Percentiles rank a stretch among this genome's conserved stretches.
phyloP scores from a whole-genome alignment of 1,140 invertebrate species.

The Paraescarpia echinospica region DNA sequence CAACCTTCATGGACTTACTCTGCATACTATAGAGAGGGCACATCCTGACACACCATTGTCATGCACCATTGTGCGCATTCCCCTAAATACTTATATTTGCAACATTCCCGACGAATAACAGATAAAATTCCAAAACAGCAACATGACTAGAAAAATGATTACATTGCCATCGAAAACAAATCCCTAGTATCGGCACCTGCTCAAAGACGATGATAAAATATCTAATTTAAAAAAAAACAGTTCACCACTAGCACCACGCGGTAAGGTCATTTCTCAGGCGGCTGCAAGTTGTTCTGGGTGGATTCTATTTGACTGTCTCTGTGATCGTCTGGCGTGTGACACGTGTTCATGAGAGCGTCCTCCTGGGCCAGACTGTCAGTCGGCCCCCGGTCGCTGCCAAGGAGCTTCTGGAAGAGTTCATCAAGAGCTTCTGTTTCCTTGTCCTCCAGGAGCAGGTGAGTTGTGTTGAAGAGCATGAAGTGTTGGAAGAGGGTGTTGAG shows the following conservation, averaged over 20 bases:
- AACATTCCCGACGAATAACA: background rate
- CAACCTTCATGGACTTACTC: background rate
- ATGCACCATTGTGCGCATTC: background rate
- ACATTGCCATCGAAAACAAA: background rate
- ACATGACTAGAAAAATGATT: background rate
- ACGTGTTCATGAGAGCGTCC: background rate
- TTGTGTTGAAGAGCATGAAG: conserved; percentile 82
- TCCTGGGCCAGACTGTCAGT: background rate
- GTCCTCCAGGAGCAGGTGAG: conserved; percentile 84
- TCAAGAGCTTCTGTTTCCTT: conserved; percentile 86
- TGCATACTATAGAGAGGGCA: background rate
- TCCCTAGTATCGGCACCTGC: background rate
- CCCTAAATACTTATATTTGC: background rate
- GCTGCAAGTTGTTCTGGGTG: background rate
- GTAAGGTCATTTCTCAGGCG: background rate
- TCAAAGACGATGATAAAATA: conserved; percentile 1
- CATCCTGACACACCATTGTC: background rate
- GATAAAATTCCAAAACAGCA: background rate
- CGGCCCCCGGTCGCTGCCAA: background rate
- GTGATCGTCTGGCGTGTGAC: background rate
- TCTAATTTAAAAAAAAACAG: background rate
- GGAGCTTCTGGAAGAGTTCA: conserved; percentile 7
- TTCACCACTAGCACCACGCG: background rate
- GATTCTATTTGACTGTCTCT: background rate
- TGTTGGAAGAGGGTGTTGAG: conserved; percentile 96